These are phyloP conservation scores for Plodia interpunctella DNA, from an alignment of 1,140 invertebrate genomes.

Conservation along the genomic window DNA sequence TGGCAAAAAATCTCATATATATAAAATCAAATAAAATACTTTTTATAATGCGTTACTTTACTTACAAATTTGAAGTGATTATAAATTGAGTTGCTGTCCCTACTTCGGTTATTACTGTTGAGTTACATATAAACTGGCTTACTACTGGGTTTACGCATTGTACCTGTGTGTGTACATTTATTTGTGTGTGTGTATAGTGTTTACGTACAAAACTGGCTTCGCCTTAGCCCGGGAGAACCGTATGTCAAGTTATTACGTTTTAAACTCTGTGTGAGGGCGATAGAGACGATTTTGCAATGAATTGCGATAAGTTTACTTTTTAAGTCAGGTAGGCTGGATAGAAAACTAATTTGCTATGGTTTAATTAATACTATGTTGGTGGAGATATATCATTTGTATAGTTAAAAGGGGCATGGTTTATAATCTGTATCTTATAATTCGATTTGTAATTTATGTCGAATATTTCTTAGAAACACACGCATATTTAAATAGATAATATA, in stretches of 20 bases:
- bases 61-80: no score
- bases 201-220: not conserved
- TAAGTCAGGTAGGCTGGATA: not conserved
- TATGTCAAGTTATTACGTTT: no score
- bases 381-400: not conserved
- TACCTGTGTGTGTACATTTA: constrained; percentile 40
- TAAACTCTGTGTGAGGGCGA: no score
- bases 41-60: constrained; percentile 6
- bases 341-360: not conserved
- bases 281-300: no score
- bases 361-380: not conserved
- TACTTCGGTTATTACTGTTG: constrained; percentile 69
- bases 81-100: constrained; percentile 34
- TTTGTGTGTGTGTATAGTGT: constrained; percentile 8
- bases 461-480: no score
- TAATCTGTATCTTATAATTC: no score
- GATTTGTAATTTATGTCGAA: no score
- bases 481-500: no score
- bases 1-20: no score
- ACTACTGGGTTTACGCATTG: constrained; percentile 67
- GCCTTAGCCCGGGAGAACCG: not conserved
- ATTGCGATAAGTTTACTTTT: no score
- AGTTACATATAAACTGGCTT: constrained; percentile 65
- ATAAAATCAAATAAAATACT: no score
- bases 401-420: not conserved